Conservation (phyloP, 1,140 invertebrate species). For the Pseudoatta argentina region DNA sequence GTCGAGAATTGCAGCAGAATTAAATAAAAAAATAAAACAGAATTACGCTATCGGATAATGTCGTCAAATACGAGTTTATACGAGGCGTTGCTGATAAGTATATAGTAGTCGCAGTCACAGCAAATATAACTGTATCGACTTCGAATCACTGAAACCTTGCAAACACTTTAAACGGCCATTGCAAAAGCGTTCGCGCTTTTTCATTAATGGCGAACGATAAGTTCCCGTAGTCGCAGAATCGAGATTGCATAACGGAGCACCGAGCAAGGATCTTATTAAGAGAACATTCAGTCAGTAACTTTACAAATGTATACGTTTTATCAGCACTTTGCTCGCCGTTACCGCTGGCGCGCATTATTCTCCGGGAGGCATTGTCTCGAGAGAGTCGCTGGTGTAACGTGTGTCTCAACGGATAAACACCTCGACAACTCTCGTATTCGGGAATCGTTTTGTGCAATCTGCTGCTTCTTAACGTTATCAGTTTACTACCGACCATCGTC, state of each 20-base stretch:
- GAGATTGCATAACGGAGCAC: conserved; percentile 43
- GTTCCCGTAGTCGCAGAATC: background rate
- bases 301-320: conserved; percentile 54
- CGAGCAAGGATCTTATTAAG: conserved; percentile 6
- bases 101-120: background rate
- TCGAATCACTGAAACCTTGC: background rate
- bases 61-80: conserved; percentile 17
- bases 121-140: background rate
- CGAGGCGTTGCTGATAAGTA: conserved; percentile 38
- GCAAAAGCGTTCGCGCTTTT: conserved; percentile 45
- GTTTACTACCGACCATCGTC: conserved; percentile 47
- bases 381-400: conserved; percentile 6
- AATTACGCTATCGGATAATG: conserved; percentile 12
- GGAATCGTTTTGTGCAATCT: conserved; percentile 50
- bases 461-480: conserved; percentile 50
- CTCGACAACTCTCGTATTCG: background rate
- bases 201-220: conserved; percentile 46
- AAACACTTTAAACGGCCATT: conserved; percentile 28
- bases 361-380: conserved; percentile 30
- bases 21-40: conserved; percentile 13
- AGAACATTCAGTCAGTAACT: conserved; percentile 38
- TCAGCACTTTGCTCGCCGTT: conserved; percentile 57
- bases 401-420: conserved; percentile 10
- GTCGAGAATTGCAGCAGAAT: background rate
- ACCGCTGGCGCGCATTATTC: conserved; percentile 52